Conservation (phyloP, 2,888 invertebrate genomes). For the Epinotia nisella region DNA sequence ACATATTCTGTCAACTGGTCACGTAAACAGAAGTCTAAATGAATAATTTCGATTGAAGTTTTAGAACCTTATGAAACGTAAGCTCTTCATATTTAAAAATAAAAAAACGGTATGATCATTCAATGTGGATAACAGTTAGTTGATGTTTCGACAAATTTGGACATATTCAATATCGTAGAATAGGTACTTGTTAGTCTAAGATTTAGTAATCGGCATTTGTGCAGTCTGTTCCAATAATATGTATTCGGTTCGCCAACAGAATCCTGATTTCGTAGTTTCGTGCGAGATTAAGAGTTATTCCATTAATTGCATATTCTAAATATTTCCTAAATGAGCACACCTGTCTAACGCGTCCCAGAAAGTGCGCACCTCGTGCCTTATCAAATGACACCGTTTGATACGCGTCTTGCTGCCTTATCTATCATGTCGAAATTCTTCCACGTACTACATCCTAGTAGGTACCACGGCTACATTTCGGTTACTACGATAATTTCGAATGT, state of each 20-base stretch:
- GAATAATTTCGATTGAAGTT: not conserved
- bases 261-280: not conserved
- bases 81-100: not conserved
- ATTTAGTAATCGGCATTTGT: too few relatives aligned
- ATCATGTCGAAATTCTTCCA: constrained; percentile 83
- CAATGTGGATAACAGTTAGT: too few relatives aligned
- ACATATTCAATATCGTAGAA: too few relatives aligned
- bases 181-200: too few relatives aligned
- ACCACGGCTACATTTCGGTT: constrained; percentile 26
- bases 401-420: constrained; percentile 76
- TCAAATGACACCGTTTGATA: constrained; percentile 84
- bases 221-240: not conserved
- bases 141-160: too few relatives aligned
- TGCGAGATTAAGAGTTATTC: not conserved
- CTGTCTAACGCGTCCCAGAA: constrained; percentile 69
- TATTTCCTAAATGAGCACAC: constrained; percentile 47
- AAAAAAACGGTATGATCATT: too few relatives aligned
- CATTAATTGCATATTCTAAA: not conserved
- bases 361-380: constrained; percentile 76
- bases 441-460: constrained; percentile 64
- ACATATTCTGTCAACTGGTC: not conserved
- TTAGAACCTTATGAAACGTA: not conserved
- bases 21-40: not conserved
- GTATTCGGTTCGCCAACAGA: not conserved
- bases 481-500: constrained; percentile 11